Evolutionary conservation across 2,113 vertebrate species (phyloP), one percentile per base, ranked within the genome.

Genomic region (Gadus chalcogrammus): DNA sequence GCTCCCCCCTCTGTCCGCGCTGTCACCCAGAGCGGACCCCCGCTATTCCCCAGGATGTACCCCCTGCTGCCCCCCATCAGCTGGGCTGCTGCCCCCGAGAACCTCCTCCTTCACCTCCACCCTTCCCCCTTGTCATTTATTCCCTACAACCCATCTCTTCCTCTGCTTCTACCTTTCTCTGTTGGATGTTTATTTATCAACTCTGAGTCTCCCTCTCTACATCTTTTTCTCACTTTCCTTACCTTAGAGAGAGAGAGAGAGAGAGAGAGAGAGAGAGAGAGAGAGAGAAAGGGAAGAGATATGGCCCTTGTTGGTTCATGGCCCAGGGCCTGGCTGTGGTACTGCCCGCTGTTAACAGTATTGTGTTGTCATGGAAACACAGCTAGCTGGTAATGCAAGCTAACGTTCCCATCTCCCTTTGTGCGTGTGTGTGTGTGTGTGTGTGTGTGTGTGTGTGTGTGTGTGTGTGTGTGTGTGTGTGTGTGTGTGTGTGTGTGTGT

Each of bases 351-450:
- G 60, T 74, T 79, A 85, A 83, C 76, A 69, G 71, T 79, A 75
- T 82, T 74, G 61, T 64, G 89, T 87, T 86, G 89, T 87, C 87
- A 89, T 90, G 82, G 84, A 75, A 88, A 88, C 85, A 69, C 66
- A 71, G 67, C 55, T 64, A 68, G 73, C 76, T 70, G 63, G 75
- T 72, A 79, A 79, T 80, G 79, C 75, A 69, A 75, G 78, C 77
- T 75, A 73, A 82, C 69, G 67, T 73, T 79, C 20, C 55, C 60
- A 73, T 74, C 72, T 79, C 71, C 66, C 62, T 1, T 35, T 82
- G 83, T 61, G 67, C 6, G 31, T 4, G 31, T 35, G 31, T 35
- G 3, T 31, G 31, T 35, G 31, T 35, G 31, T 35, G 2, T 35
- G 31, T 35, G 31, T 35, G 4, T 35, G 31, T 4, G 31, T 35